Conservation (phyloP, 2,888 invertebrate genomes). For the Notodonta ziczac region DNA sequence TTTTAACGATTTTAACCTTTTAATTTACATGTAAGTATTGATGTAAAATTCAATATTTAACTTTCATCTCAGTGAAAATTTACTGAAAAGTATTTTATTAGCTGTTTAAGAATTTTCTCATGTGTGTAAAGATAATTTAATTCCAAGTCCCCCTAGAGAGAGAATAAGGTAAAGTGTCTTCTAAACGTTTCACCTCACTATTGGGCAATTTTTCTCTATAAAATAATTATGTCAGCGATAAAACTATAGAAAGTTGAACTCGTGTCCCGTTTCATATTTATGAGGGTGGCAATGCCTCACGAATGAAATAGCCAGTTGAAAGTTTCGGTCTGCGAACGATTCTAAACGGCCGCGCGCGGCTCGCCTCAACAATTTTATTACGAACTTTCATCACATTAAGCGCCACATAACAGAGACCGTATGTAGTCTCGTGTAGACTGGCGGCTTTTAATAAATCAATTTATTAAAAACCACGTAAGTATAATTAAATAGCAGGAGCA, state of each 20-base stretch:
- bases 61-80: too few species aligned
- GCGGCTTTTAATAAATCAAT: neutral
- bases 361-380: slow-evolving; percentile 51
- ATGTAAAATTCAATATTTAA: too few species aligned
- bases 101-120: too few species aligned
- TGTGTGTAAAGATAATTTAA: too few species aligned
- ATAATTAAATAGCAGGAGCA: too few species aligned
- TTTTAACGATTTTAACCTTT: too few species aligned
- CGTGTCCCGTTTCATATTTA: slow-evolving; percentile 63
- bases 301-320: slow-evolving; percentile 56
- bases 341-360: slow-evolving; percentile 45
- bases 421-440: slow-evolving; percentile 5
- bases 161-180: neutral
- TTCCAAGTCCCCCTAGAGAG: neutral
- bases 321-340: slow-evolving; percentile 55
- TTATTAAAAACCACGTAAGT: too few species aligned
- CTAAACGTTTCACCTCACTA: neutral
- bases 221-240: slow-evolving; percentile 42
- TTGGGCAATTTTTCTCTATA: too few species aligned
- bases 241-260: slow-evolving; percentile 51
- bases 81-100: too few species aligned
- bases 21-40: too few species aligned
- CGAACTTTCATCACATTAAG: slow-evolving; percentile 48
- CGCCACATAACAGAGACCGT: slow-evolving; percentile 26
- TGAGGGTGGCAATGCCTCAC: slow-evolving; percentile 45